A percentile compares a stretch with the other conserved stretches of the same genome.
These are phyloP conservation scores for Sebastiscus albofasciatus DNA, from an alignment of 2,797 vertebrate species.

Conservation along the genomic window DNA sequence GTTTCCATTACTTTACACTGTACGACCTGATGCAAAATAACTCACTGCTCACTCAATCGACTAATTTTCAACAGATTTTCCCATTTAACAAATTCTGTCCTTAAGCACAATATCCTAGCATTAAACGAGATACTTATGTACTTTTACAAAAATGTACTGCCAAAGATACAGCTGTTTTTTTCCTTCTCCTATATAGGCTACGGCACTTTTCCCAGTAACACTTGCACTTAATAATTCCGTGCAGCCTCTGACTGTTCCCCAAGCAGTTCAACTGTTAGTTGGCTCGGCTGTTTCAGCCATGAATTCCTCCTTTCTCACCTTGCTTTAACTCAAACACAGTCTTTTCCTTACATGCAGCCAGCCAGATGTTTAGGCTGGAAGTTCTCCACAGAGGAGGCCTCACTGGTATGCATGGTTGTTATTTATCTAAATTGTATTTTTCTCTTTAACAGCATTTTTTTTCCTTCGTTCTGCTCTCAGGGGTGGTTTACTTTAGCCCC, in stretches of 20 bases:
- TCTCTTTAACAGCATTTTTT: slow-evolving; percentile 79
- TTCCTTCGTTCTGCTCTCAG: slow-evolving; percentile 54
- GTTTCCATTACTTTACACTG: slow-evolving; percentile 53
- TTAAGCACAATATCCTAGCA: neutral
- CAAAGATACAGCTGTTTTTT: neutral
- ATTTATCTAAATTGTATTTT: slow-evolving; percentile 83
- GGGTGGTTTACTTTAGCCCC: slow-evolving; percentile 85
- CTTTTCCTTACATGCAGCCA: slow-evolving; percentile 63
- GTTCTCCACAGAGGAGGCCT: slow-evolving; percentile 82
- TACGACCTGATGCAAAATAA: slow-evolving; percentile 28
- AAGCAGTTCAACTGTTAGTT: slow-evolving; percentile 28
- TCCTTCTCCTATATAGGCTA: neutral
- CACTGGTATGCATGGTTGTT: slow-evolving; percentile 87
- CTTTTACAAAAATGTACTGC: neutral
- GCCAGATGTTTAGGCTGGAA: slow-evolving; percentile 77
- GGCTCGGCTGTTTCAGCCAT: slow-evolving; percentile 24
- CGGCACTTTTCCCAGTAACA: slow-evolving; percentile 11
- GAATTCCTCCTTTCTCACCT: slow-evolving; percentile 70
- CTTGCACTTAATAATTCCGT: slow-evolving; percentile 9
- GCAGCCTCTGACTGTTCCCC: slow-evolving; percentile 24
- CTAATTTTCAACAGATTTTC: slow-evolving; percentile 44
- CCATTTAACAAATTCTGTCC: neutral
- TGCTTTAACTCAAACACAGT: slow-evolving; percentile 58
- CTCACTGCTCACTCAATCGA: neutral
- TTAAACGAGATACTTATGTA: neutral